phyloP scores from a whole-genome alignment of 2,888 invertebrate species.

The Torymus tubicola region DNA sequence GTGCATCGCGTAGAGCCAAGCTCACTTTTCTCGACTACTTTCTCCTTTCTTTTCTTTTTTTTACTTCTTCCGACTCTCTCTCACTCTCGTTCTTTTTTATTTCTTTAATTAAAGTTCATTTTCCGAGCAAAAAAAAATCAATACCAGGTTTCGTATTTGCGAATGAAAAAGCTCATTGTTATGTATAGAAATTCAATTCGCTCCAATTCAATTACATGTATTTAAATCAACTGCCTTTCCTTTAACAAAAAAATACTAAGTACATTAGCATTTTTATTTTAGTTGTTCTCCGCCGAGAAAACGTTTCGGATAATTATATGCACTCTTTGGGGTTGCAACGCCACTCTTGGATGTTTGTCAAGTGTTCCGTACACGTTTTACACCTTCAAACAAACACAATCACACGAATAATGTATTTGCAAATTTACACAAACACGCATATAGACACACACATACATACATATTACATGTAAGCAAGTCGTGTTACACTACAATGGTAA shows the following conservation, averaged over 20 bases:
- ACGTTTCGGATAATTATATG: conserved; percentile 60
- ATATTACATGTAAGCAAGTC: conserved; percentile 12
- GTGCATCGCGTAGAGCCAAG: conserved; percentile 67
- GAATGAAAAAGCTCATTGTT: conserved; percentile 22
- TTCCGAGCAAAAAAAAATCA: conserved; percentile 30
- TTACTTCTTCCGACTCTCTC: conserved; percentile 19
- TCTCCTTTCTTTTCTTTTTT: conserved; percentile 28
- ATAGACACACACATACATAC: conserved; percentile 45
- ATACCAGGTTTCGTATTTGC: conserved; percentile 15
- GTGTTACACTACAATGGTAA: conserved; percentile 31
- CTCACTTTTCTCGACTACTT: conserved; percentile 41
- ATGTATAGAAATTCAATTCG: conserved; percentile 39
- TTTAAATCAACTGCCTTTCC: conserved; percentile 13
- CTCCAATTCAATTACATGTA: conserved; percentile 18
- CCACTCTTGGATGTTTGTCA: conserved; percentile 73
- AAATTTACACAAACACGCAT: conserved; percentile 47
- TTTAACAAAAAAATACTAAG: conserved; percentile 12
- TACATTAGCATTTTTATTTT: conserved; percentile 19
- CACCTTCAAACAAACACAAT: conserved; percentile 52
- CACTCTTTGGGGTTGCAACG: conserved; percentile 74
- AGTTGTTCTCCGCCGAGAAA: background rate
- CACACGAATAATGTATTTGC: conserved; percentile 40
- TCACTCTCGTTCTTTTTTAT: conserved; percentile 10
- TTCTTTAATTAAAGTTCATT: conserved; percentile 51
- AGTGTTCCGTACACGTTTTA: conserved; percentile 65